Conservation (phyloP, 2,797 vertebrate genomes). For the Mallotus villosus region DNA sequence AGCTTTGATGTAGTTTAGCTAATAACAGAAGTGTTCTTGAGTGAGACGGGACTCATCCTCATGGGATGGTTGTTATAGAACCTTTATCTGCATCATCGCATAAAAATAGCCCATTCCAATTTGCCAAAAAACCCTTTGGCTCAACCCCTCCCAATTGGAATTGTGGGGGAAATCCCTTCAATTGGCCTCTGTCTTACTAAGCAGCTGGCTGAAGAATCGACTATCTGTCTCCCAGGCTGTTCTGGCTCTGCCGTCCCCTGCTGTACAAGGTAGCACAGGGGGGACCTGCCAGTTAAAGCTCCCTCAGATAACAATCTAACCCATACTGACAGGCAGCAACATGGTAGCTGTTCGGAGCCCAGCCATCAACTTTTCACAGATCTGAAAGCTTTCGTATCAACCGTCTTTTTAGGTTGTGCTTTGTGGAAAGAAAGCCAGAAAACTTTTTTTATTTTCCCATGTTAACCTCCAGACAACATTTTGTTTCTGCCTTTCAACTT, state of each 20-base stretch:
- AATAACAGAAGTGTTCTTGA: constrained; percentile 21
- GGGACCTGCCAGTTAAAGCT: constrained; percentile 53
- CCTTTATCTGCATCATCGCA: no score
- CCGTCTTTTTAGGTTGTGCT: background rate
- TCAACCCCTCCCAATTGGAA: constrained; percentile 42
- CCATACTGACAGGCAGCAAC: constrained; percentile 54
- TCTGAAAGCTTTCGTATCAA: constrained; percentile 4
- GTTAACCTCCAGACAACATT: background rate
- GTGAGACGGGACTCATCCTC: constrained; percentile 17
- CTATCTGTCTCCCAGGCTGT: constrained; percentile 49
- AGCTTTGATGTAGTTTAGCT: background rate
- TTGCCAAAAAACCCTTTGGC: constrained; percentile 20
- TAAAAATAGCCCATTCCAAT: constrained; percentile 13
- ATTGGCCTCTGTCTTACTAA: constrained; percentile 21
- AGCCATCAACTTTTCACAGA: constrained; percentile 19
- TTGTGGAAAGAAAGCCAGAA: no score
- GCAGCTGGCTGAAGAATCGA: constrained; percentile 31
- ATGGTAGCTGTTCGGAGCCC: constrained; percentile 56
- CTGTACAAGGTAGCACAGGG: constrained; percentile 39
- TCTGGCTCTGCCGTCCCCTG: constrained; percentile 38
- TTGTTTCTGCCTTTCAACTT: background rate
- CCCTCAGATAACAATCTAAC: constrained; percentile 53
- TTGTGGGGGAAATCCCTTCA: background rate
- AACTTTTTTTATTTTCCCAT: background rate
- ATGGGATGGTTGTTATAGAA: no score